These are phyloP conservation scores for Saccostrea cuccullata DNA, from an alignment of 1,140 invertebrate species.

Conservation along the genomic window DNA sequence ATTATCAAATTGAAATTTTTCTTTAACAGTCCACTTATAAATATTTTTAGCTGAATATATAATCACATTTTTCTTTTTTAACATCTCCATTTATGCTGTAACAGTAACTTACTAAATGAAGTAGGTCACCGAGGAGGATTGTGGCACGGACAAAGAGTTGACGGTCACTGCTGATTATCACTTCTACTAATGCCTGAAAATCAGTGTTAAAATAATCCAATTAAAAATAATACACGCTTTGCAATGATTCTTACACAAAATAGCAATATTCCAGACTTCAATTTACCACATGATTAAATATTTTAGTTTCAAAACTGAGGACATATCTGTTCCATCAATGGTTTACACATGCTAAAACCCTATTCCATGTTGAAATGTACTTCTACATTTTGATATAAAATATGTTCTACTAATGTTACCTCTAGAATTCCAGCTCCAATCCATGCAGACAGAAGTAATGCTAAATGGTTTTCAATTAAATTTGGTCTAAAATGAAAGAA, in stretches of 20 bases:
- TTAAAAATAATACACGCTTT: too few species aligned
- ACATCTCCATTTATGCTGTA: background rate
- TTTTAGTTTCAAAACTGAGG: too few species aligned
- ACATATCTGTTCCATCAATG: too few species aligned
- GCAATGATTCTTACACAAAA: too few species aligned
- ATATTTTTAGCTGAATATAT: too few species aligned
- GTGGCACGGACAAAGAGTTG: slow-evolving; percentile 94
- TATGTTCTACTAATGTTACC: slow-evolving; percentile 62
- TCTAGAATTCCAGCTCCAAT: slow-evolving; percentile 91
- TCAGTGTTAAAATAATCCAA: background rate
- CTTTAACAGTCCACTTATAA: too few species aligned
- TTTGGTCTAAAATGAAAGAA: slow-evolving; percentile 85
- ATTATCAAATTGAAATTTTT: too few species aligned
- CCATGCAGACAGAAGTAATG: slow-evolving; percentile 92
- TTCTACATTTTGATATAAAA: too few species aligned
- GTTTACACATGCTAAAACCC: too few species aligned
- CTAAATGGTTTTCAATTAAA: slow-evolving; percentile 92
- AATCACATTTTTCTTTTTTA: background rate
- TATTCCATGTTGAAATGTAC: too few species aligned
- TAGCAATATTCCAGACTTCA: too few species aligned
- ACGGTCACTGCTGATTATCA: slow-evolving; percentile 91
- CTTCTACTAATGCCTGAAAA: slow-evolving; percentile 89
- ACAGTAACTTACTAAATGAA: slow-evolving; percentile 85
- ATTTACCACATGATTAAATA: too few species aligned
- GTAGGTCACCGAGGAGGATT: slow-evolving; percentile 90